Evolutionary conservation across 2,888 invertebrate genomes (phyloP).

Genomic region (Ectemnius cavifrons): DNA sequence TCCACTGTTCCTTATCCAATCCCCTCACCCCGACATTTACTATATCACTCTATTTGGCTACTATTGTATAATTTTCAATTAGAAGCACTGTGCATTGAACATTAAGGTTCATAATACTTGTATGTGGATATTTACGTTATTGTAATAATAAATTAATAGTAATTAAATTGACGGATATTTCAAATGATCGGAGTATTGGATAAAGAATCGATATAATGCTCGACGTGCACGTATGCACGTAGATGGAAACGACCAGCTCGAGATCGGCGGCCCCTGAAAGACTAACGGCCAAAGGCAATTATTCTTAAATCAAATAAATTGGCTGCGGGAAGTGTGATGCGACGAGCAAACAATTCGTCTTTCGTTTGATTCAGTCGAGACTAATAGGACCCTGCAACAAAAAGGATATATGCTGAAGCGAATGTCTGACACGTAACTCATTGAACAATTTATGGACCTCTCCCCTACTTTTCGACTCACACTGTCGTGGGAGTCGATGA

Average conservation of each 20-base stretch:
- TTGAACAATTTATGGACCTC: constrained; percentile 36
- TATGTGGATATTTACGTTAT: no score
- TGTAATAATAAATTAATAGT: no score
- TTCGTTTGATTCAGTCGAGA: constrained; percentile 22
- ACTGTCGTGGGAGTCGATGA: constrained; percentile 15
- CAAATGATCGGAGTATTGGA: no score
- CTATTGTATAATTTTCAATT: no score
- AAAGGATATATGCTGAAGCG: constrained; percentile 14
- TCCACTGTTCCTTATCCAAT: background rate
- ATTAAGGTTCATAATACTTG: no score
- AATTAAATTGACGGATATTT: no score
- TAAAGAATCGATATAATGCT: background rate
- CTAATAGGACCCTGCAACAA: constrained; percentile 22
- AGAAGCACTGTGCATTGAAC: no score
- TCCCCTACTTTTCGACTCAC: constrained; percentile 15
- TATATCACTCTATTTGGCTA: no score
- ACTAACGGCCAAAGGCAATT: constrained; percentile 31
- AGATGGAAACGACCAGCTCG: background rate
- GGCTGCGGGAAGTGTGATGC: constrained; percentile 23
- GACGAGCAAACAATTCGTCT: constrained; percentile 34
- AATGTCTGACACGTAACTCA: constrained; percentile 14
- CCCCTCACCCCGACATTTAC: no score
- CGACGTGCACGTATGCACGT: no score
- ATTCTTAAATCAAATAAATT: constrained; percentile 50
- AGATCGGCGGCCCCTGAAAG: constrained; percentile 20